Percentiles rank a stretch among this genome's conserved stretches.
These are phyloP conservation scores for Clivina fossor DNA, from an alignment of 2,888 invertebrate species.

Conservation along the genomic window DNA sequence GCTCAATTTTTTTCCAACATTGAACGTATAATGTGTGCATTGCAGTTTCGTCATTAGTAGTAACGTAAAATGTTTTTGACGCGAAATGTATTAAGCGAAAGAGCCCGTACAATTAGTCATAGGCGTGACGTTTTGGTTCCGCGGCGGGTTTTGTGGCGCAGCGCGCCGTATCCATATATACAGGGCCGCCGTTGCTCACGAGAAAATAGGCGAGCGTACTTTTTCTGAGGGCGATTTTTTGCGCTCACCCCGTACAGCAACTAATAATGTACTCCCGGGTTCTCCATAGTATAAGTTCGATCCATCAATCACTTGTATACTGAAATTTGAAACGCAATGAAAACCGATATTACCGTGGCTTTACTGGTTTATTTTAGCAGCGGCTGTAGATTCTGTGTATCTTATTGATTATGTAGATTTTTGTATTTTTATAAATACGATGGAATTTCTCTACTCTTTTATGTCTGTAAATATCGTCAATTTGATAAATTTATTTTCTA, in stretches of 20 bases:
- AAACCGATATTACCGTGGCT: no score
- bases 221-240: slow-evolving; percentile 22
- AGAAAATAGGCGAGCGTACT: slow-evolving; percentile 2
- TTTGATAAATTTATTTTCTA: no score
- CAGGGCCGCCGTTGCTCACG: background rate
- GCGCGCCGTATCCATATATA: background rate
- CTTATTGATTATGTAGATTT: no score
- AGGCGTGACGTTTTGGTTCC: slow-evolving; percentile 44
- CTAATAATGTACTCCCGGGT: slow-evolving; percentile 25
- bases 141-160: slow-evolving; percentile 40
- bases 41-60: slow-evolving; percentile 43
- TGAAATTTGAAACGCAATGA: slow-evolving; percentile 7
- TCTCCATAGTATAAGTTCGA: slow-evolving; percentile 31
- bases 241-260: slow-evolving; percentile 16
- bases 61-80: slow-evolving; percentile 50
- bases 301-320: slow-evolving; percentile 25
- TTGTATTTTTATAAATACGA: no score
- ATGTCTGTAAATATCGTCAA: no score
- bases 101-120: slow-evolving; percentile 48
- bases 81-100: slow-evolving; percentile 46
- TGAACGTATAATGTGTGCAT: no score
- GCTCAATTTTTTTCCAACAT: no score
- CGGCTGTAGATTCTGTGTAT: no score
- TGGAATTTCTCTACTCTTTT: no score
- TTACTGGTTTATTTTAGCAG: no score